Base-by-base conservation (phyloP, 2,797 vertebrate genomes). In the Numenius phaeopus region DNA sequence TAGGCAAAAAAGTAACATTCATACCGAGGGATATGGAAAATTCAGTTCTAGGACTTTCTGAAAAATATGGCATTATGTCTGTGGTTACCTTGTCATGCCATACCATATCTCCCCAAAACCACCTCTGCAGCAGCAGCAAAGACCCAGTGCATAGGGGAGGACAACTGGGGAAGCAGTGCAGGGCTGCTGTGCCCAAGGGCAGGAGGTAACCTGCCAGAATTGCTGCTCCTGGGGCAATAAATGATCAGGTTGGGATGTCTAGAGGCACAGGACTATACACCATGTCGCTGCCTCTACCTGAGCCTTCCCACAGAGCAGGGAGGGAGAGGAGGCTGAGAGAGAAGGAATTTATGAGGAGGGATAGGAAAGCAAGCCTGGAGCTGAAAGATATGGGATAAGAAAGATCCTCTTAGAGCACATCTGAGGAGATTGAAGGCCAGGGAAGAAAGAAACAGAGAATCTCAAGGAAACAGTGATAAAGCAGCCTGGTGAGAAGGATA, bases 381-480 rank as follows among this genome's bases (percentile, higher is more conserved):
- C 64, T 93, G 72, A 93, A 72, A 94, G 78, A 75, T 78, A 66
- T 0, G 2, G 87, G 76, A 90, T 83, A 76, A 96, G 91, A 93
- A 92, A 77, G 47, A 91, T 90, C 58, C 32, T 97, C 61, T 95
- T 59, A 82, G 61, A 90, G 65, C 49, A 83, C 58, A 95, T 69
- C 72, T 94, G 72, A 96, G 61, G 72, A 95, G 83, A 91, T 0
- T 81, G 93, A 90, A 96, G 65, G 72, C 69, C 69, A 76, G 54
- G 30, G 76, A 93, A 96, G 46, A 94, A 95, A 97, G 94, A 87
- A 91, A 83, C 0, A 79, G 61, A 91, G 79, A 83, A 76, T 69
- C 84, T 94, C 84, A 93, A 91, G 61, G 70, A 81, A 97, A 58
- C 26, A 30, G 80, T 39, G 89, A 94, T 94, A 97, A 96, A 96